These are phyloP conservation scores for Macropus fuliginosus DNA, from an alignment of 2,797 vertebrate species.

Conservation along the genomic window DNA sequence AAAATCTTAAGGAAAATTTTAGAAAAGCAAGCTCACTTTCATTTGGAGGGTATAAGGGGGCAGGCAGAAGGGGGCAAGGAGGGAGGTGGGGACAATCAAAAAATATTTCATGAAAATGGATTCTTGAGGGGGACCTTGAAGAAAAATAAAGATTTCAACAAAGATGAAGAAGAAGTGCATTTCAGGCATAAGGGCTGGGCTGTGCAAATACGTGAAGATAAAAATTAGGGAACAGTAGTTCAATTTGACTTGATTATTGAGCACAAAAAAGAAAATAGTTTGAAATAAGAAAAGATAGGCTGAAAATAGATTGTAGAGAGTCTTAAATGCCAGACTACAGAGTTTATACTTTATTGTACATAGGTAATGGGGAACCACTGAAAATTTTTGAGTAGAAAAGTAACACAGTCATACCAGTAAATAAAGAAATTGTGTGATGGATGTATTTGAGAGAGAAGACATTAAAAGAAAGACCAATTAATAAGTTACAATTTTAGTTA, in stretches of 20 bases:
- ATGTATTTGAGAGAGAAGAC: not conserved
- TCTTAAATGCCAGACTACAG: not conserved
- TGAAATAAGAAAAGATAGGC: not conserved
- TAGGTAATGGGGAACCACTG: not conserved
- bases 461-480: not conserved
- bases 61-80: rapidly evolving
- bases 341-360: not conserved
- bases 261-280: not conserved
- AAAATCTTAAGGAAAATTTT: not conserved
- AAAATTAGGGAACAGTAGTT: not conserved
- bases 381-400: not conserved
- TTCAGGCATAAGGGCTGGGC: not conserved
- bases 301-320: not conserved
- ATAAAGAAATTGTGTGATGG: not conserved
- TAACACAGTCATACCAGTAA: not conserved
- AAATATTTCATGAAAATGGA: not conserved
- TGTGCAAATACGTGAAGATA: not conserved
- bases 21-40: not conserved
- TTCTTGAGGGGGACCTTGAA: not conserved
- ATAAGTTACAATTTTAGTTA: not conserved
- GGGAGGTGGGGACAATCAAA: not conserved
- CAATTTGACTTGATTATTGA: not conserved
- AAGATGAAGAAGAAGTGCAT: not conserved
- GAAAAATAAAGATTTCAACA: not conserved
- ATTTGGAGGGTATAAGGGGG: not conserved